Evolutionary conservation across 1,140 invertebrate species (phyloP).

Genomic region (Cherax quadricarinatus): DNA sequence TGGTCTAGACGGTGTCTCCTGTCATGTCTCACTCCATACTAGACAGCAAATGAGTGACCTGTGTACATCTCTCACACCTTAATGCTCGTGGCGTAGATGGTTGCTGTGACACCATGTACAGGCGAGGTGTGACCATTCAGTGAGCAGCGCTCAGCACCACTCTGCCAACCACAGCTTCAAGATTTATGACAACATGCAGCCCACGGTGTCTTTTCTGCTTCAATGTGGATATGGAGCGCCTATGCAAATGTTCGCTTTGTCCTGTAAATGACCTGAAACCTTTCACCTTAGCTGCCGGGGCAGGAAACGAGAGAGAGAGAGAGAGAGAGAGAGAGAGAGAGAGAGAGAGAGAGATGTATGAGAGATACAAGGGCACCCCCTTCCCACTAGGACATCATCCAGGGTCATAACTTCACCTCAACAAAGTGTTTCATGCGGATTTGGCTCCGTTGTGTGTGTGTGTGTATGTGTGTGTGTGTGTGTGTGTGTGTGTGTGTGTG

Average conservation of each 20-base stretch:
- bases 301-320: background rate
- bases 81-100: no score
- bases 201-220: background rate
- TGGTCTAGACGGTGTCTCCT: no score
- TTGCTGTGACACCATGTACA: no score
- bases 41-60: no score
- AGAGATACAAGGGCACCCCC: background rate
- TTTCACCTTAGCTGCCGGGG: background rate
- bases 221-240: slow-evolving; percentile 20
- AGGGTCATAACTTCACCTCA: slow-evolving; percentile 4
- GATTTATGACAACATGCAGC: background rate
- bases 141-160: background rate
- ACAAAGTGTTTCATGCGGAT: slow-evolving; percentile 35
- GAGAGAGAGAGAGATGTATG: background rate
- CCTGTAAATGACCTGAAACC: slow-evolving; percentile 49
- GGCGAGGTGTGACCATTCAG: background rate
- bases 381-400: no score
- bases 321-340: background rate
- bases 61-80: no score
- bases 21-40: no score
- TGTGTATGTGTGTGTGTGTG: background rate
- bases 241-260: slow-evolving; percentile 56
- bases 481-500: slow-evolving; percentile 23
- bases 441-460: background rate
- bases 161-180: background rate